Conservation (phyloP, 1,140 invertebrate genomes). For the Drosophila equinoxialis region DNA sequence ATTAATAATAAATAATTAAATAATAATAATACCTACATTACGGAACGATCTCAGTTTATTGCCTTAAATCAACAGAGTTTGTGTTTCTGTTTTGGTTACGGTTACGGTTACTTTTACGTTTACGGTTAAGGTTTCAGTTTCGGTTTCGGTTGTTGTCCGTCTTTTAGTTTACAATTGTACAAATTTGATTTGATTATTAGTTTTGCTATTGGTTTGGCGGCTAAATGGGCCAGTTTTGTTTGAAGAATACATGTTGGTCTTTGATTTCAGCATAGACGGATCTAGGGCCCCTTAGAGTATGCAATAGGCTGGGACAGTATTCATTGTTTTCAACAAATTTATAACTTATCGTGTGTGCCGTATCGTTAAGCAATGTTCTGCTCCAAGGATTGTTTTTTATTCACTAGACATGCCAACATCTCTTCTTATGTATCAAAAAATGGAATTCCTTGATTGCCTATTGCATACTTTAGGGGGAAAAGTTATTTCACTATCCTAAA, state of each 20-base stretch:
- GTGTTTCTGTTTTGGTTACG: background rate
- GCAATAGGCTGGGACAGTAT: too few relatives aligned
- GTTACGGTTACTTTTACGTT: background rate
- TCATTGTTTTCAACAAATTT: too few relatives aligned
- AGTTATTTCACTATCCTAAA: too few relatives aligned
- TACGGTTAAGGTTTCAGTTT: background rate
- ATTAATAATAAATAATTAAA: background rate
- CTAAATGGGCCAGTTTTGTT: conserved; percentile 1
- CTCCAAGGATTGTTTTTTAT: too few relatives aligned
- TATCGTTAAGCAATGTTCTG: too few relatives aligned
- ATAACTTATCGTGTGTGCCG: too few relatives aligned
- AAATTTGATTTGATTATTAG: conserved; percentile 7
- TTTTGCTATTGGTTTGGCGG: background rate
- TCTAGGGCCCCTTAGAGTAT: too few relatives aligned
- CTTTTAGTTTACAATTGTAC: conserved; percentile 1
- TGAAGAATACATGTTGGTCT: background rate
- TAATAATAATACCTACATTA: background rate
- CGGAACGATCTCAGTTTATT: conserved; percentile 6
- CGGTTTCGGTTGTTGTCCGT: background rate
- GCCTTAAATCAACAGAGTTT: background rate
- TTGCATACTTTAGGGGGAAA: too few relatives aligned
- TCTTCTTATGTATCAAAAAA: too few relatives aligned
- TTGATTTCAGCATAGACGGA: background rate
- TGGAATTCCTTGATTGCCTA: too few relatives aligned
- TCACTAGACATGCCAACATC: too few relatives aligned